Evolutionary conservation across 2,888 invertebrate genomes (phyloP), one percentile per base, ranked within the genome.

Genomic region (Hermaeophaga mercurialis): DNA sequence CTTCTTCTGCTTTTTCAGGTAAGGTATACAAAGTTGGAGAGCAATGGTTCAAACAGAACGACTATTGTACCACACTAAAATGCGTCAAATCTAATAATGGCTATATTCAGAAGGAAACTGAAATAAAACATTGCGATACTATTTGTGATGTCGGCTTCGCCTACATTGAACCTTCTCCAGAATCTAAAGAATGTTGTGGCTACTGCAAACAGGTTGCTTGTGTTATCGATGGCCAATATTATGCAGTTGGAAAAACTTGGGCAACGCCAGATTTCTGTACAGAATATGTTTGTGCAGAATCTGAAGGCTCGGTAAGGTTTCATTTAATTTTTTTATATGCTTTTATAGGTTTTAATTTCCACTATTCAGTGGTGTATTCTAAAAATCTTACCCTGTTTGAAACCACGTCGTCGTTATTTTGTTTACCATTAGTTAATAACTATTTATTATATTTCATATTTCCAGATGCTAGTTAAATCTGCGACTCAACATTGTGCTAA

Each of bases 231-330:
- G 84, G 81, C 0, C 56, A 66, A 8, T 68, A 81, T 11, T 77
- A 79, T 33, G 66, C 75, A 31, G 73, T 84, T 24, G 85, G 83
- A 0, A 79, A 81, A 19, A 73, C 77, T 55, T 89, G 88, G 88
- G 73, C 74, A 0, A 86, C 87, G 0, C 46, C 70, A 0, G 88
- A 88, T 76, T 79, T 78, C 71, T 89, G 89, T 70, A 82, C 81
- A 4, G 82, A 80, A 63, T 87, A 81, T 67, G 78, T 80, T 2
- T 89, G 89, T 67, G 69, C 80, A 3, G 73, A 80, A 9, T 64
- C 76, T n/a, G 79, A 84, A 54, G 84, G 81, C 56, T 67, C 71
- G 52, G 74, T 77, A 68, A 74, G 72, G 6, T 2, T 22, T 41
- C 22, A 3, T 39, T 39, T 8, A 9, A 9, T 7, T 22, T 22